phyloP scores from a whole-genome alignment of 2,888 invertebrate species.

The Andrena bicolor region DNA sequence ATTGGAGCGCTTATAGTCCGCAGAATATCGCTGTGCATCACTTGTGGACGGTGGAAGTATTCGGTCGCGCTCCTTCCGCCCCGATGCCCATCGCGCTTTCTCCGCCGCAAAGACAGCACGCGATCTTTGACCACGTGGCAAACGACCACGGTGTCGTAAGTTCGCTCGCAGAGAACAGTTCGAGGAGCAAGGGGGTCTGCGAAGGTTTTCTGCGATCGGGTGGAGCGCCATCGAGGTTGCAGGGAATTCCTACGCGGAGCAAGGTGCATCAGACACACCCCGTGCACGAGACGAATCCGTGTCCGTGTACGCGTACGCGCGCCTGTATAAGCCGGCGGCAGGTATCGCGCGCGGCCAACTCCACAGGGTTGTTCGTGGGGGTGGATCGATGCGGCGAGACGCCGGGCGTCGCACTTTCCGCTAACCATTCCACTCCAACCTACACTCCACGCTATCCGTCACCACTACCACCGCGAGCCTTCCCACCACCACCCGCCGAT shows the following conservation, averaged over 20 bases:
- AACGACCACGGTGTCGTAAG: background rate
- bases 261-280: conserved; percentile 56
- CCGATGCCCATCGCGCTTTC: too few relatives aligned
- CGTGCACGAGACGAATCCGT: conserved; percentile 38
- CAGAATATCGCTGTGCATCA: background rate
- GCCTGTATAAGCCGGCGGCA: conserved; percentile 44
- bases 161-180: too few relatives aligned
- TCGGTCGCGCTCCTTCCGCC: too few relatives aligned
- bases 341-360: conserved; percentile 42
- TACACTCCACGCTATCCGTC: conserved; percentile 64
- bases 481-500: conserved; percentile 23
- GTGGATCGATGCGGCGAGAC: conserved; percentile 85
- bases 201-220: background rate
- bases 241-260: conserved; percentile 36
- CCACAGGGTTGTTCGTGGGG: conserved; percentile 63
- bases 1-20: too few relatives aligned
- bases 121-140: conserved; percentile 23
- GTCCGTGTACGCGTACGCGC: conserved; percentile 15
- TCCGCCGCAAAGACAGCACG: background rate
- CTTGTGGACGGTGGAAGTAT: too few relatives aligned
- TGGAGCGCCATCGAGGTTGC: conserved; percentile 9
- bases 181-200: background rate
- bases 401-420: conserved; percentile 83
- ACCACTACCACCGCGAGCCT: conserved; percentile 44
- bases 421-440: conserved; percentile 75